phyloP scores from a whole-genome alignment of 2,888 invertebrate species.

The Ommatoiulus sabulosus region DNA sequence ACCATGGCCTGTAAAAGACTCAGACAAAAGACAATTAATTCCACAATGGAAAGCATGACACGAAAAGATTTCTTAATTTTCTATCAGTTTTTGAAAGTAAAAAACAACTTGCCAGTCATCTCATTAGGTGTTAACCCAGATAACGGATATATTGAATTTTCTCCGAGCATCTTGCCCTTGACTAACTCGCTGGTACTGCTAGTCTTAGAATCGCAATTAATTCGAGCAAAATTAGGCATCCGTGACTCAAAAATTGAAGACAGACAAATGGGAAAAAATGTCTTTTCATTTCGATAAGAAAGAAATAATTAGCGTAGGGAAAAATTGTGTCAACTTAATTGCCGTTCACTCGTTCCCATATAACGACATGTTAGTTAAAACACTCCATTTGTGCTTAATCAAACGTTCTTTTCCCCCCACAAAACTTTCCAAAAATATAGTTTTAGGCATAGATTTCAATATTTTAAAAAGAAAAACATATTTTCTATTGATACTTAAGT shows the following conservation, averaged over 20 bases:
- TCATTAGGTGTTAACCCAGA: not conserved
- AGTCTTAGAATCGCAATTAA: not conserved
- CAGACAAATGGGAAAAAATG: not conserved
- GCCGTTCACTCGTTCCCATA: not conserved
- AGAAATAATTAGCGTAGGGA: not conserved
- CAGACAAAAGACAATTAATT: constrained; percentile 11
- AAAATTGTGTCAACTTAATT: constrained; percentile 16
- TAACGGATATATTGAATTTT: not conserved
- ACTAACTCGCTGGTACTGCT: not conserved
- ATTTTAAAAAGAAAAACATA: too few relatives aligned
- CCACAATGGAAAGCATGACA: constrained; percentile 19
- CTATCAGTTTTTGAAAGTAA: not conserved
- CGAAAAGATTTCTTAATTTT: constrained; percentile 14
- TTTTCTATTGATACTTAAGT: too few relatives aligned
- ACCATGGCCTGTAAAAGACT: not conserved
- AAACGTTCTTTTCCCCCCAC: too few relatives aligned
- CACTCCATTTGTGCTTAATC: too few relatives aligned
- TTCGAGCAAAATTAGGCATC: not conserved
- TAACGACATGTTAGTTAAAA: too few relatives aligned
- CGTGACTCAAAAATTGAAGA: not conserved
- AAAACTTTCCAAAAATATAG: too few relatives aligned
- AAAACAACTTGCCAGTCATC: not conserved
- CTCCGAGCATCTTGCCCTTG: not conserved
- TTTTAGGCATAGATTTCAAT: too few relatives aligned
- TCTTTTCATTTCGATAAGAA: not conserved